Base-by-base conservation (phyloP, 2,888 invertebrate species). In the Aelia acuminata region DNA sequence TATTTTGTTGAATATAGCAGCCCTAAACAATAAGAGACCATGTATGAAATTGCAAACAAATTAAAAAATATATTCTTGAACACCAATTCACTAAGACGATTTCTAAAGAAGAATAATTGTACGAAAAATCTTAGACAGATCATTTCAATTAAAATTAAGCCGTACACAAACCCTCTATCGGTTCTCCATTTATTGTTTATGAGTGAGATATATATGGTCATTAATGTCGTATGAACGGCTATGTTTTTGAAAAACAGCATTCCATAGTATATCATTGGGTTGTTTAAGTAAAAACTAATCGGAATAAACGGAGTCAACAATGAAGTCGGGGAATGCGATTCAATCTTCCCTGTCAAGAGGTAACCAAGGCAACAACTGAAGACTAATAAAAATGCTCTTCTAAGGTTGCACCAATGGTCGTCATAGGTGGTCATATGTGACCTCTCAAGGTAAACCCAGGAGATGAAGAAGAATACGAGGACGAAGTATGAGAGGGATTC, bases 401-500 rank as follows among this genome's bases (percentile, higher is more conserved):
- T 85, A 3, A 53, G 35, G 39, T 85, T 13, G 31, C 53, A 53
- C 85, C 85, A 85, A 11, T 47, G 43, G n/a, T n/a, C 43, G n/a
- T 43, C 43, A n/a, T 2, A 1, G 13, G 3, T 47, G 3, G 48
- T 49, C 13, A 31, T 4, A 22, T 35, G 22, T 0, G 85, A 85
- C 53, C 85, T 85, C 53, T 85, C 85, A 8, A 85, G 53, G 22
- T 47, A 85, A 10, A 85, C 85, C 85, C 85, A 85, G 35, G 20
- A 35, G 7, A 22, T 11, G 48, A 85, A 26, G 22, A 50, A 85
- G 47, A 31, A 15, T 1, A 85, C 26, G 4, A 50, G 49, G 35
- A 49, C 31, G 4, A 85, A 11, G 26, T 85, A 85, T n/a, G 85
- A 47, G 11, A 85, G 49, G 50, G 85, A 53, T 49, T 85, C 85